These are phyloP conservation scores for Pipistrellus pygmaeus DNA, from an alignment of 2,797 vertebrate genomes.

Conservation along the genomic window DNA sequence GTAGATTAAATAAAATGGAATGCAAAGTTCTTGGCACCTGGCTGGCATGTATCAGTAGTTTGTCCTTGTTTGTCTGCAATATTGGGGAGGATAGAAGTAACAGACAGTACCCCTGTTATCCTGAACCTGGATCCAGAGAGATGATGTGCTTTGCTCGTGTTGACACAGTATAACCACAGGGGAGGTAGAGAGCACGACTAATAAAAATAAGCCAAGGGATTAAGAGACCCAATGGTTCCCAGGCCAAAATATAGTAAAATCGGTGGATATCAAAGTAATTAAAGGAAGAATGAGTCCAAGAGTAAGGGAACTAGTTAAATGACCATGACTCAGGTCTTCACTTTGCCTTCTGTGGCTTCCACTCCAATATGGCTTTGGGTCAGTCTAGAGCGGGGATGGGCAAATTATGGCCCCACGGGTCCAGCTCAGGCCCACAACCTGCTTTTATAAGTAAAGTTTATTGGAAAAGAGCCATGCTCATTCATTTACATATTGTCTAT, in stretches of 20 bases:
- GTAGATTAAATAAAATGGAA: background rate
- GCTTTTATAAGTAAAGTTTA: constrained; percentile 48
- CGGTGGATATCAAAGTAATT: constrained; percentile 53
- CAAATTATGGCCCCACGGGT: background rate
- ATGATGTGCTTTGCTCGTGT: background rate
- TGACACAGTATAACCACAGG: background rate
- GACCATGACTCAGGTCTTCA: background rate
- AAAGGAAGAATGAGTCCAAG: constrained; percentile 29
- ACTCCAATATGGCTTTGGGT: background rate
- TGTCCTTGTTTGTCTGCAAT: background rate
- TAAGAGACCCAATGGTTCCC: constrained; percentile 56
- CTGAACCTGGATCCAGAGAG: background rate
- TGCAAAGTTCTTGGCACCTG: background rate
- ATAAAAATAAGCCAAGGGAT: constrained; percentile 73
- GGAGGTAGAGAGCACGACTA: constrained; percentile 65
- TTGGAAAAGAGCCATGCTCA: background rate
- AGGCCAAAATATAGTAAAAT: constrained; percentile 34
- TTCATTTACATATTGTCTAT: background rate
- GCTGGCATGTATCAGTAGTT: background rate
- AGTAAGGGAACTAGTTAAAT: background rate
- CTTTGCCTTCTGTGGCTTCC: background rate
- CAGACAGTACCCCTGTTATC: background rate
- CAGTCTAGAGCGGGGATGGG: background rate
- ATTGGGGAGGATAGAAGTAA: background rate
- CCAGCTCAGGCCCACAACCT: background rate